Conservation (phyloP, 1,140 invertebrate species). For the Heliconius melpomene region DNA sequence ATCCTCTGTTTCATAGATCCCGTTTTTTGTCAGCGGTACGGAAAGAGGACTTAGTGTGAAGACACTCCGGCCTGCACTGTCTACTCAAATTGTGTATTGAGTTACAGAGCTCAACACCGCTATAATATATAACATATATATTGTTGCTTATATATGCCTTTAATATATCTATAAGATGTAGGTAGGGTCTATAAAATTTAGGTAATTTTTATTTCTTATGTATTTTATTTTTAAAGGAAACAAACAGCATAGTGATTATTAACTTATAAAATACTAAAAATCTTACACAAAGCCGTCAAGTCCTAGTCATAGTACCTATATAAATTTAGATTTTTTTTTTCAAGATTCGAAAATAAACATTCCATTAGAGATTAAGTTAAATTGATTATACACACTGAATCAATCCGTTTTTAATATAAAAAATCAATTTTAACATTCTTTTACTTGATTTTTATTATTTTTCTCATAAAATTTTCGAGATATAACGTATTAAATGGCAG, state of each 20-base stretch:
- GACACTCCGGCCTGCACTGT: neutral
- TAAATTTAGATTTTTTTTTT: neutral
- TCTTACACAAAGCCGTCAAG: too few species aligned
- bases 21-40: neutral
- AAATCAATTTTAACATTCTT: neutral
- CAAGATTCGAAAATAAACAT: neutral
- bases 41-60: neutral
- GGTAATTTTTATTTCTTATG: too few species aligned
- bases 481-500: too few species aligned
- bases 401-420: slow-evolving; percentile 5
- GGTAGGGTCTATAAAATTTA: too few species aligned
- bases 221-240: too few species aligned
- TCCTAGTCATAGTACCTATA: too few species aligned
- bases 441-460: neutral
- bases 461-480: neutral
- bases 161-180: too few species aligned
- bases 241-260: too few species aligned
- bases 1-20: too few species aligned
- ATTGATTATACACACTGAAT: neutral
- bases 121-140: too few species aligned
- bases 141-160: too few species aligned
- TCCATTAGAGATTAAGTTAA: neutral
- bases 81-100: neutral
- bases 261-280: too few species aligned
- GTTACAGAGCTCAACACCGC: neutral